phyloP scores from a whole-genome alignment of 2,797 vertebrate genomes.

The Crenuchus spilurus region DNA sequence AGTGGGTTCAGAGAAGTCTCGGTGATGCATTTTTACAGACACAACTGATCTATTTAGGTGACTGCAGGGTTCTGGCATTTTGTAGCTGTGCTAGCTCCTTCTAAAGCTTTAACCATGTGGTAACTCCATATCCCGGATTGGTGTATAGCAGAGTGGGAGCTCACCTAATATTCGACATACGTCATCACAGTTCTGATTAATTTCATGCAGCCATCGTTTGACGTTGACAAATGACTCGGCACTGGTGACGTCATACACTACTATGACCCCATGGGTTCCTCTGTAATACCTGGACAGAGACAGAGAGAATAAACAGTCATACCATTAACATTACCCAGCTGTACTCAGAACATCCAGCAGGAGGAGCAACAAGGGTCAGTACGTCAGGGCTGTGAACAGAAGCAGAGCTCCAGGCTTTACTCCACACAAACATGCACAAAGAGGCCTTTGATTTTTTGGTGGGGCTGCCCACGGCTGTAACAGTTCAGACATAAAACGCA shows the following conservation, averaged over 20 bases:
- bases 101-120: no score
- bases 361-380: constrained; percentile 30
- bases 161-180: constrained; percentile 98
- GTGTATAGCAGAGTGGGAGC: no score
- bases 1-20: no score
- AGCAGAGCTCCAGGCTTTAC: background rate
- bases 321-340: no score
- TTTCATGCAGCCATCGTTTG: constrained; percentile 99
- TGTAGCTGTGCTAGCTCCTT: no score
- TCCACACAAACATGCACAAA: constrained; percentile 61
- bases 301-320: background rate
- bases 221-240: constrained; percentile 99
- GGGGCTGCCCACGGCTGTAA: constrained; percentile 1
- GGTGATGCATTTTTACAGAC: no score
- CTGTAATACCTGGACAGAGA: constrained; percentile 89
- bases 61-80: no score
- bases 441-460: constrained; percentile 58
- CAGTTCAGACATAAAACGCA: constrained; percentile 2
- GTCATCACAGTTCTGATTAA: constrained; percentile 98
- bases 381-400: background rate
- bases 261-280: constrained; percentile 97
- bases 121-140: no score
- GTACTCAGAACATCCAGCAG: constrained; percentile 34
- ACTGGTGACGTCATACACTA: constrained; percentile 97
- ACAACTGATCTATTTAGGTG: no score